These are phyloP conservation scores for Pararge aegeria DNA, from an alignment of 1,140 invertebrate genomes.

Conservation along the genomic window DNA sequence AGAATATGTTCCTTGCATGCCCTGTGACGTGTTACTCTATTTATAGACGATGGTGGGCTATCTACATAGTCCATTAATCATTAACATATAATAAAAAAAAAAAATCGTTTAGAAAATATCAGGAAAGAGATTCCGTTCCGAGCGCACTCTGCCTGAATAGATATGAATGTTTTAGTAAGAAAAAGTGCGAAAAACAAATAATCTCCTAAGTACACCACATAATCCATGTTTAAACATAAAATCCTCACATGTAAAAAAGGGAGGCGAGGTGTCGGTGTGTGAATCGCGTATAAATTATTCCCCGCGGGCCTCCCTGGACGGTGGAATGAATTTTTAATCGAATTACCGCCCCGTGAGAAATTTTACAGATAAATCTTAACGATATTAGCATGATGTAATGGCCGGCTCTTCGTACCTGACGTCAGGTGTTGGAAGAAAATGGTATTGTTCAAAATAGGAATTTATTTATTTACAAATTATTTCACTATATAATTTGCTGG, in stretches of 20 bases:
- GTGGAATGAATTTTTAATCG: constrained; percentile 80
- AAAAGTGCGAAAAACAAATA: too few relatives aligned
- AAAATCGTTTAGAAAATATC: too few relatives aligned
- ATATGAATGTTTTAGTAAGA: too few relatives aligned
- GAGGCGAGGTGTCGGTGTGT: constrained; percentile 43
- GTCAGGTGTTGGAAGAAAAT: constrained; percentile 8
- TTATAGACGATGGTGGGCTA: too few relatives aligned
- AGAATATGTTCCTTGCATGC: too few relatives aligned
- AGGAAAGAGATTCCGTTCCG: too few relatives aligned
- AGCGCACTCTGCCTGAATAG: too few relatives aligned
- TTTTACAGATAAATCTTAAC: constrained; percentile 51
- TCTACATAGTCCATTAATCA: too few relatives aligned
- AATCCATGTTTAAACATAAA: neutral
- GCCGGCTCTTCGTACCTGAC: constrained; percentile 29
- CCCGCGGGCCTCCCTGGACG: constrained; percentile 62
- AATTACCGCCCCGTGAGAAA: constrained; percentile 72
- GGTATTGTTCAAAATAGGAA: neutral
- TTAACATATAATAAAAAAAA: too few relatives aligned
- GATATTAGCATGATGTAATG: constrained; percentile 35
- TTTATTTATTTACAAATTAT: too few relatives aligned
- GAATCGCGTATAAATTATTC: constrained; percentile 79
- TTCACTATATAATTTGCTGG: too few relatives aligned
- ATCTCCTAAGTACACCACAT: neutral
- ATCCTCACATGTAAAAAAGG: constrained; percentile 21
- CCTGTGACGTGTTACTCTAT: too few relatives aligned